Conservation (phyloP, 2,797 vertebrate species). For the Neomorphus geoffroyi region DNA sequence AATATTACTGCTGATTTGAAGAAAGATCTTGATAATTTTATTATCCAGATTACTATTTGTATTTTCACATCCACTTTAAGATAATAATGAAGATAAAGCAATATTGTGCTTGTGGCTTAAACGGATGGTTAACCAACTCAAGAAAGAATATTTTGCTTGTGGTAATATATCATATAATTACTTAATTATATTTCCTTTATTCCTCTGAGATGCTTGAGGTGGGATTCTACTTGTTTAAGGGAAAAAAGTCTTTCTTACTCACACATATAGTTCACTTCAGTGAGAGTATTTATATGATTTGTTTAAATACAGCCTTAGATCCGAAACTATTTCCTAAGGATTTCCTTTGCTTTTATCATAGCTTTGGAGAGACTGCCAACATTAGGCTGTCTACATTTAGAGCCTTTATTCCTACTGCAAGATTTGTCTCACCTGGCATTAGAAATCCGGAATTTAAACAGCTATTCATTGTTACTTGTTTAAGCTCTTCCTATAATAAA, state of each 20-base stretch:
- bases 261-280: neutral
- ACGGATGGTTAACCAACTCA: neutral
- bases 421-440: neutral
- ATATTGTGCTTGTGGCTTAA: neutral
- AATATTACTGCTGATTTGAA: neutral
- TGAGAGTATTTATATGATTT: neutral
- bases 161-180: neutral
- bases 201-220: neutral
- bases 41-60: neutral
- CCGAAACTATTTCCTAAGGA: constrained; percentile 8
- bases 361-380: neutral
- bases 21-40: neutral
- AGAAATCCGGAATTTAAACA: neutral
- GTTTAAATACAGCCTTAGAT: neutral
- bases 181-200: neutral
- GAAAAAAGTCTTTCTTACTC: neutral
- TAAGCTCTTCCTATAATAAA: neutral
- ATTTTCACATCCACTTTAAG: neutral
- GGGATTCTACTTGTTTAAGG: neutral
- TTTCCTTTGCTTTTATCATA: neutral
- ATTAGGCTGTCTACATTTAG: neutral
- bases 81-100: neutral
- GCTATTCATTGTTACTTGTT: neutral
- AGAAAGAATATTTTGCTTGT: neutral
- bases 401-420: neutral